These are phyloP conservation scores for Drosophila virilis DNA, from an alignment of 1,140 invertebrate species.

Conservation along the genomic window DNA sequence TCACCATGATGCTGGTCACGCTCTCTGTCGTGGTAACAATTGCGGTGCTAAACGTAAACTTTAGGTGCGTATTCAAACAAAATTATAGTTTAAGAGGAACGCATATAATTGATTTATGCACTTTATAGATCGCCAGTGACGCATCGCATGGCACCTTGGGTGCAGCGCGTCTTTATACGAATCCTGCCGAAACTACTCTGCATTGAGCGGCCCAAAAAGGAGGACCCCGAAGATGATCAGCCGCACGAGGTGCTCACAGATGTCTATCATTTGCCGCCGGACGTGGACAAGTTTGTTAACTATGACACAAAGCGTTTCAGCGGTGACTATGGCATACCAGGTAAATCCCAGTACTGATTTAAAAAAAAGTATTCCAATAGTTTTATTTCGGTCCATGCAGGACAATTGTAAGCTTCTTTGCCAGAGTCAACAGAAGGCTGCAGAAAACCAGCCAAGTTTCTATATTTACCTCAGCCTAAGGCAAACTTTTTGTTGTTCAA, in stretches of 20 bases:
- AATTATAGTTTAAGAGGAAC: background rate
- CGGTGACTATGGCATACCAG: conserved; percentile 90
- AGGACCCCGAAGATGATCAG: conserved; percentile 88
- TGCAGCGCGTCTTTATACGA: conserved; percentile 94
- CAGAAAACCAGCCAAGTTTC: conserved; percentile 53
- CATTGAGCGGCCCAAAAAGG: conserved; percentile 92
- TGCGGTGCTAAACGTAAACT: conserved; percentile 99
- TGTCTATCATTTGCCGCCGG: conserved; percentile 89
- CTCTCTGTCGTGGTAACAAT: conserved; percentile 99
- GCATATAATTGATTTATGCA: background rate
- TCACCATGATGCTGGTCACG: conserved; percentile 99
- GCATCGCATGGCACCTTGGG: conserved; percentile 96
- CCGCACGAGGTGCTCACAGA: conserved; percentile 89
- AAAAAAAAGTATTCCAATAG: too few species aligned
- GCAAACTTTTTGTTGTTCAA: conserved; percentile 62
- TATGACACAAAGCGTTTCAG: conserved; percentile 88
- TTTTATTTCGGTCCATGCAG: conserved; percentile 1
- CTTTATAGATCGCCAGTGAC: conserved; percentile 92
- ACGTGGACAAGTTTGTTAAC: conserved; percentile 89
- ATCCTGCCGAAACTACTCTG: conserved; percentile 93
- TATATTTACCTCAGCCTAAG: conserved; percentile 41
- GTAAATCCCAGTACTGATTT: conserved; percentile 53
- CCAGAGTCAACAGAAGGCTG: conserved; percentile 24
- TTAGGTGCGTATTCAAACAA: conserved; percentile 86
- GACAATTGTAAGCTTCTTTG: conserved; percentile 34